phyloP scores from a whole-genome alignment of 2,888 invertebrate species.

The Rhagium mordax region DNA sequence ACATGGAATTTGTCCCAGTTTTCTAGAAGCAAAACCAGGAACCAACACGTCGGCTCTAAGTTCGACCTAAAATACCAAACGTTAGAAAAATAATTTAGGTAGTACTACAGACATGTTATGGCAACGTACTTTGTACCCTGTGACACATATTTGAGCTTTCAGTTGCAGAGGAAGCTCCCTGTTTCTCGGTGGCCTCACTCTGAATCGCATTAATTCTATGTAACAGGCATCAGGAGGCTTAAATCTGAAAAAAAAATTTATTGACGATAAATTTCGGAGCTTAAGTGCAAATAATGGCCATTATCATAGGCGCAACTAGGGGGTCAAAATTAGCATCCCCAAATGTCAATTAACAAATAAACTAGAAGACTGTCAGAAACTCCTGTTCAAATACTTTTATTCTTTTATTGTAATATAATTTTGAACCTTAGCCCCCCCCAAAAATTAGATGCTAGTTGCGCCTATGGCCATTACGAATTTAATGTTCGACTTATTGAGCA shows the following conservation, averaged over 20 bases:
- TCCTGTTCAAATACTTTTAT: no score
- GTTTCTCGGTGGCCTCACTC: slow-evolving; percentile 95
- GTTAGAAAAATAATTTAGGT: neutral
- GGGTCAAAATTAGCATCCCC: no score
- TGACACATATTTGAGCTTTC: slow-evolving; percentile 90
- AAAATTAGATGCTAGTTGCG: no score
- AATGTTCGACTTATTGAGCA: no score
- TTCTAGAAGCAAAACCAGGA: slow-evolving; percentile 96
- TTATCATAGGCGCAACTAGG: no score
- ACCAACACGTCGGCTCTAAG: slow-evolving; percentile 96
- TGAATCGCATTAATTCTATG: slow-evolving; percentile 96
- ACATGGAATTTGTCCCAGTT: slow-evolving; percentile 96
- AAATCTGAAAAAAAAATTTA: slow-evolving; percentile 79
- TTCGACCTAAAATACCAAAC: slow-evolving; percentile 79
- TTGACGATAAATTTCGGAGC: no score
- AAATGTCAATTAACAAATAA: no score
- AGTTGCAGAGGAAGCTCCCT: slow-evolving; percentile 97
- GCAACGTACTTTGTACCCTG: slow-evolving; percentile 81
- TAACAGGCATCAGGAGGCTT: slow-evolving; percentile 98
- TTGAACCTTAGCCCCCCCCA: no score
- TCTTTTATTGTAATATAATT: no score
- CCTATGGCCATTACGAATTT: no score
- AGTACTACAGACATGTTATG: neutral
- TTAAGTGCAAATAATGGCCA: no score
- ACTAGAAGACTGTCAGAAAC: no score